phyloP scores from a whole-genome alignment of 1,140 invertebrate species.

The Drosophila bocki region DNA sequence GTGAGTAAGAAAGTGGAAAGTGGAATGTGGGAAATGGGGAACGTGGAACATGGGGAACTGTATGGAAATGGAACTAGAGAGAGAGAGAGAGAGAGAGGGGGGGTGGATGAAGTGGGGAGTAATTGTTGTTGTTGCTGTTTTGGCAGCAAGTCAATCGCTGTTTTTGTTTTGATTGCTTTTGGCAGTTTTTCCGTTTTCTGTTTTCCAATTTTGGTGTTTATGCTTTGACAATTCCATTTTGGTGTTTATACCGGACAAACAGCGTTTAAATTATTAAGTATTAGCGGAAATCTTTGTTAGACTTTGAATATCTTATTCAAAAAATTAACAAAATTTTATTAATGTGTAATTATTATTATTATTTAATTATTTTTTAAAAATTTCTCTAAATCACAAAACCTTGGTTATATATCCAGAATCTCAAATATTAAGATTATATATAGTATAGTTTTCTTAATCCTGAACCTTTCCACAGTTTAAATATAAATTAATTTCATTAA shows the following conservation, averaged over 20 bases:
- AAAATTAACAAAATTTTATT: too few relatives aligned
- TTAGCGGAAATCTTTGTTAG: not conserved
- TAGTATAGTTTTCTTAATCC: too few relatives aligned
- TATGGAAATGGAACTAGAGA: constrained; percentile 1
- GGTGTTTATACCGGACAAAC: constrained; percentile 22
- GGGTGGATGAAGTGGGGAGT: not conserved
- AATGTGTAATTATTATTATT: too few relatives aligned
- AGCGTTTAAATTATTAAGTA: not conserved
- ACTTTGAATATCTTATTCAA: not conserved
- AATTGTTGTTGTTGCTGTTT: constrained; percentile 14
- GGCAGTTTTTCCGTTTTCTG: constrained; percentile 48
- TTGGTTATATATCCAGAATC: too few relatives aligned
- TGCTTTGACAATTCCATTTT: constrained; percentile 38
- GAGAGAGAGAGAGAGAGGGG: too few relatives aligned
- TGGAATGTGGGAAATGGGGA: not conserved
- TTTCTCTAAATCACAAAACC: too few relatives aligned
- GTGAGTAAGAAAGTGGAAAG: constrained; percentile 42
- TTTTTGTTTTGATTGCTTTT: constrained; percentile 80
- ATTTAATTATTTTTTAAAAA: too few relatives aligned
- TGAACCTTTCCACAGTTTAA: too few relatives aligned
- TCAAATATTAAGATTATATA: too few relatives aligned
- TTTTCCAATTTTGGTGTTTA: constrained; percentile 44
- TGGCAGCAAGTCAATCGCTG: constrained; percentile 67
- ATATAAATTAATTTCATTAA: too few relatives aligned
- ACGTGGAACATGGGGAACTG: not conserved